Base-by-base conservation (phyloP, 2,797 vertebrate species). In the Channallabes apus region DNA sequence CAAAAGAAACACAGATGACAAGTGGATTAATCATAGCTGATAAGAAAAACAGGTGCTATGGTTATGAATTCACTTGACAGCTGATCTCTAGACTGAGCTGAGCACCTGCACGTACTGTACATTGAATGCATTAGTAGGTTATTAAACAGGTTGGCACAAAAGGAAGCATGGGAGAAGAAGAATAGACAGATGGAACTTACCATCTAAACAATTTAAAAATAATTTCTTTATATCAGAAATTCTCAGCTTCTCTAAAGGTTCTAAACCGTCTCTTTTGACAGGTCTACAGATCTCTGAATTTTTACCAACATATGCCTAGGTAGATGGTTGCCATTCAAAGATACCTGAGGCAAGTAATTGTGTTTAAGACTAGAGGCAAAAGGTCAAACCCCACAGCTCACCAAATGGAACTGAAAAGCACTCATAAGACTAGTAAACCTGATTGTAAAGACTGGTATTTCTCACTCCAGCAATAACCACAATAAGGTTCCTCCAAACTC, bases 21-120 rank as follows among this genome's bases (percentile, higher is more conserved):
- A 61, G 73, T 75, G 62, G 61, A 87, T 56, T 78, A 80, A 86
- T 86, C 59, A 84, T 6, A 38, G 51, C 80, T 38, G 56, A 78
- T 24, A 78, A 32, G 22, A 78, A 61, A 56, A 78, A 61, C 75
- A 59, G 56, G 32, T 61, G 75, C 8, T 59, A 35, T 22, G 72
- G 46, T 75, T 75, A 78, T 38, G 75, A 22, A 79, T 41, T n/a
- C 76, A 62, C 3, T 38, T 77, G 75, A 77, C 22, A 62, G 6
- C 17, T n/a, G 58, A 27, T 62, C 20, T 56, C 17, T 35, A 35
- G 56, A 12, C 56, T 15, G 20, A 35, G 29, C 3, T 2, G 29
- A 59, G 56, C 15, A 3, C 35, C 29, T 24, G 29, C 29, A 78
- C 7, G 9, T 7, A 61, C 24, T 35, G 20, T 3, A 78, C 35